Evolutionary conservation across 1,140 invertebrate genomes (phyloP).

Genomic region (Halyomorpha halys): DNA sequence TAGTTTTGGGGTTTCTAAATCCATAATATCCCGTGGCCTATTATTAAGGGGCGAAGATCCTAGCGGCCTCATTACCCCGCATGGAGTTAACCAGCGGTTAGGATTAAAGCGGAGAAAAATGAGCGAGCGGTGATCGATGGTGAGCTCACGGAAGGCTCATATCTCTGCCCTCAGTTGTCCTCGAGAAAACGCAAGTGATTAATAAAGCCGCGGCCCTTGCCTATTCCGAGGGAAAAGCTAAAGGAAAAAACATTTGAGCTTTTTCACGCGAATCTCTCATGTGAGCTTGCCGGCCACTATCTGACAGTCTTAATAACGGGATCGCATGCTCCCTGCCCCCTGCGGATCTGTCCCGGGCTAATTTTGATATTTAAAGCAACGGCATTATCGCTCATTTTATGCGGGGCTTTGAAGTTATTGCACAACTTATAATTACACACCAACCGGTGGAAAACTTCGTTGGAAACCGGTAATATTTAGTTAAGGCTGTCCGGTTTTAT

Average conservation of each 20-base stretch:
- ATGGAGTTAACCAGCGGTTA: too few relatives aligned
- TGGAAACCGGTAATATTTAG: too few relatives aligned
- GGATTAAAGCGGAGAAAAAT: neutral
- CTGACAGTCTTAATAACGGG: conserved; percentile 11
- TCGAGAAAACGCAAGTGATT: conserved; percentile 10
- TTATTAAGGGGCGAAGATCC: too few relatives aligned
- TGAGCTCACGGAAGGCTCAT: conserved; percentile 7
- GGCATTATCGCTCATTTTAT: too few relatives aligned
- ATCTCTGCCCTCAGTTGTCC: conserved; percentile 8
- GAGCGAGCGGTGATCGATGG: neutral
- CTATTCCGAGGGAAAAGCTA: neutral
- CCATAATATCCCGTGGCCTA: too few relatives aligned
- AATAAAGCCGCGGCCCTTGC: neutral
- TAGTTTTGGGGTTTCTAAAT: too few relatives aligned
- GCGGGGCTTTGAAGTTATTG: too few relatives aligned
- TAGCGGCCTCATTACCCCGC: too few relatives aligned
- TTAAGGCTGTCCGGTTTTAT: too few relatives aligned
- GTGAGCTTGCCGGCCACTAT: conserved; percentile 2
- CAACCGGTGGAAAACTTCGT: too few relatives aligned
- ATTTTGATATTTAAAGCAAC: neutral
- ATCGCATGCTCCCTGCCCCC: conserved; percentile 3
- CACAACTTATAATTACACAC: too few relatives aligned
- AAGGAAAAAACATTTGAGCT: conserved; percentile 9
- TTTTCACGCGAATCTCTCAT: conserved; percentile 10
- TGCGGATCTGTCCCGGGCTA: neutral